Evolutionary conservation across 1,140 invertebrate species (phyloP), one percentile per base, ranked within the genome.

Genomic region (Neuroterus valhalla): DNA sequence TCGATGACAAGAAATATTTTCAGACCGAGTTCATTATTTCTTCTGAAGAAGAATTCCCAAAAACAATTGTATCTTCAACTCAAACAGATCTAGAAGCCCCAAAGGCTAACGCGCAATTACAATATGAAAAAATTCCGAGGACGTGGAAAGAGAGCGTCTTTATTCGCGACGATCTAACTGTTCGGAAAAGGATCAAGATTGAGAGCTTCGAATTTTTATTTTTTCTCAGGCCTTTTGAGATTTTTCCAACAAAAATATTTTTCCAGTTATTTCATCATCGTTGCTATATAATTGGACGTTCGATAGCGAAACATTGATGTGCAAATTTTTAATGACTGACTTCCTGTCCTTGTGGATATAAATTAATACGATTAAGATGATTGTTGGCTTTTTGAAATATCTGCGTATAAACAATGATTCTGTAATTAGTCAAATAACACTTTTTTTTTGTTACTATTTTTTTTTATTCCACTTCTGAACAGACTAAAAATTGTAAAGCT

Each of bases 61-160:
- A 55, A 26, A 55, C 10, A 55, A 55, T 52, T 26, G 52, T 55
- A 26, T 21, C 4, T 14, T 55, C 26, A 12, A 62, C 31, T 62
- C 55, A 62, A n/a, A 15, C 11, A 62, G 12, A 38, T 62, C n/a
- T n/a, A 15, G 31, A 62, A 5, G 10, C 21, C 55, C 55, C 55
- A 62, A 62, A 23, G 55, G 55, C 55, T 62, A 62, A 62, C 55
- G 55, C 55, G 55, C 23, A 62, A 62, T 62, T 62, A 62, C 55
- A 31, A 15, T n/a, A 52, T 52, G 21, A 52, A 12, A 52, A 21
- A 62, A 31, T 62, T 23, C 15, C 31, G 23, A 38, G 15, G 12
- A 62, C 55, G 55, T 62, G 55, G 23, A 62, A 62, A 38, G 55
- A 62, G 55, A 62, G 55, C 12, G 55, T 11, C 11, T n/a, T 26